Evolutionary conservation across 1,140 invertebrate genomes (phyloP), one percentile per base, ranked within the genome.

Genomic region (Formica selysi): DNA sequence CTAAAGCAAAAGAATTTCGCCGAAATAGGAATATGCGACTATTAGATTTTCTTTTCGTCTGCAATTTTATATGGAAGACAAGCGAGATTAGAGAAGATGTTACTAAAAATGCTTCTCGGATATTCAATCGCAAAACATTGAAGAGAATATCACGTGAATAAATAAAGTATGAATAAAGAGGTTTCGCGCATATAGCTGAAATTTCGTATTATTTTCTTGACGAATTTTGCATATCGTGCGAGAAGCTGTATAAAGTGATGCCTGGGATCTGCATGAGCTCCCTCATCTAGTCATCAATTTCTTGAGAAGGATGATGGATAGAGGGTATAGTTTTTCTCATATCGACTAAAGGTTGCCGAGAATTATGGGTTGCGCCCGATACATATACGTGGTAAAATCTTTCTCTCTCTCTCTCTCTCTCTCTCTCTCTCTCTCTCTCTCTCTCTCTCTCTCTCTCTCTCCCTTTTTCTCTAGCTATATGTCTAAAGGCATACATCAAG

Each of bases 221-320:
- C 16, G 78, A 22, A 87, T 76, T 85, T 89, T 87, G 86, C 79
- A 89, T 88, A 89, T 88, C 73, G 1, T 51, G 16, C 3, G 32
- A 62, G 10, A 71, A 32, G 68, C 22, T 62, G 68, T 59, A 59
- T 61, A 83, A 83, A 61, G 11, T 29, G 38, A 70, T 61, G 26
- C 13, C 38, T 32, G 57, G 68, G 29, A 73, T 32, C 59, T 29
- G 26, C 44, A 19, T 38, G 11, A 65, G 2, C 19, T 74, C 54
- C 67, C 67, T 76, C 54, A 76, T 87, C 65, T 80, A 86, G 36
- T 59, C 86, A 88, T 89, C 88, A 80, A 88, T 89, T 88, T 88
- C 68, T 76, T 71, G 13, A 61, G 22, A n/a, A 78, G 22, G 68
- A 83, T 89, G 87, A 89, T 88, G 81, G 87, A 89, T 89, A 86